Evolutionary conservation across 1,140 invertebrate species (phyloP).

Genomic region (Glossosoma conforme): DNA sequence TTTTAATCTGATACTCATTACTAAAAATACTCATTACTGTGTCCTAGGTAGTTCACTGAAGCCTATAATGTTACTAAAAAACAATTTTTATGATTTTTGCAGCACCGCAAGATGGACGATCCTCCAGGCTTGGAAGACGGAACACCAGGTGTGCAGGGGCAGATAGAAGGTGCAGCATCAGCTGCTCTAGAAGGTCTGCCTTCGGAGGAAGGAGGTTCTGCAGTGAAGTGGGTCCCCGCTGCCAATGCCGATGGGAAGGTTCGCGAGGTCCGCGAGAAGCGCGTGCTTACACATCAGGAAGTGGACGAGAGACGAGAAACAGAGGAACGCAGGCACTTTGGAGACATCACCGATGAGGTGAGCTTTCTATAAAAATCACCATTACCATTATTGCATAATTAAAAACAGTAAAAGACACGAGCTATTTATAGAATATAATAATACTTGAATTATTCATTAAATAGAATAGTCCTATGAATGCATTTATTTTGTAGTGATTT

Average conservation of each 20-base stretch:
- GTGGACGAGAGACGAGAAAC: conserved; percentile 75
- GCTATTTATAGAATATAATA: too few relatives aligned
- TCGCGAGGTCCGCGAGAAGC: conserved; percentile 72
- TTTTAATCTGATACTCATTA: too few relatives aligned
- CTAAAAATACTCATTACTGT: too few relatives aligned
- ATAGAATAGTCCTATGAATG: too few relatives aligned
- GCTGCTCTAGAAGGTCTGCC: conserved; percentile 47
- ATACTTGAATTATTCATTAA: too few relatives aligned
- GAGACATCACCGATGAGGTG: conserved; percentile 80
- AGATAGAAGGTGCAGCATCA: conserved; percentile 28
- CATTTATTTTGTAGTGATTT: too few relatives aligned
- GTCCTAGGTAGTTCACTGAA: too few relatives aligned
- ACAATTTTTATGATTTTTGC: conserved; percentile 23
- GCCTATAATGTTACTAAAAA: not conserved
- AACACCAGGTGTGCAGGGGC: conserved; percentile 38
- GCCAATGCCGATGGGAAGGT: conserved; percentile 66
- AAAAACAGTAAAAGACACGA: too few relatives aligned
- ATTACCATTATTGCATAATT: too few relatives aligned
- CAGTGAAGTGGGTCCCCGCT: conserved; percentile 57
- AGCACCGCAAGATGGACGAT: conserved; percentile 38
- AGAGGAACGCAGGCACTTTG: conserved; percentile 74
- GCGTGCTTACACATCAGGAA: conserved; percentile 75
- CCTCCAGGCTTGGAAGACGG: conserved; percentile 36
- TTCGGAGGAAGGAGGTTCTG: conserved; percentile 38
- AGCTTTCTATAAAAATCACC: conserved; percentile 43